Evolutionary conservation across 2,113 vertebrate genomes (phyloP).

Genomic region (Callospermophilus lateralis): DNA sequence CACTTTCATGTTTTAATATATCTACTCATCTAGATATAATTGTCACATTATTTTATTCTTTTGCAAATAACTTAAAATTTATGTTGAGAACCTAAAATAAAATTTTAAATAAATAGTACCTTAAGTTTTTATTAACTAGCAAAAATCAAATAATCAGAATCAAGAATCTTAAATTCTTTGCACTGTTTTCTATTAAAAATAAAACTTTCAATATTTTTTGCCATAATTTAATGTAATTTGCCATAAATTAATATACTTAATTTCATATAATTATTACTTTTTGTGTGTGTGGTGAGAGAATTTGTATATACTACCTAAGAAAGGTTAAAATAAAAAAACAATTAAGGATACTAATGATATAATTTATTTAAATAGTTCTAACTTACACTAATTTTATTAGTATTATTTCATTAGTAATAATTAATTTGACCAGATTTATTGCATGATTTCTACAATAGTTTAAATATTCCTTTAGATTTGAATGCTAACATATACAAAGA

Average conservation of each 20-base stretch:
- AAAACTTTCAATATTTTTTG: too few relatives aligned
- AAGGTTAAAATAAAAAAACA: too few relatives aligned
- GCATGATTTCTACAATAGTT: background rate
- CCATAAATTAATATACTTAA: too few relatives aligned
- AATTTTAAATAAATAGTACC: background rate
- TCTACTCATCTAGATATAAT: background rate
- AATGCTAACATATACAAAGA: background rate
- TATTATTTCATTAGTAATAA: background rate
- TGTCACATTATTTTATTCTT: background rate
- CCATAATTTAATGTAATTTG: too few relatives aligned
- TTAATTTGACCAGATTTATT: background rate
- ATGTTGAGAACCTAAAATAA: background rate
- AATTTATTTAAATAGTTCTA: background rate
- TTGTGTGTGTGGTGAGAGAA: too few relatives aligned
- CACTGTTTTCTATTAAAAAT: background rate
- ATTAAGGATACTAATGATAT: background rate
- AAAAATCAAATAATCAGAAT: background rate
- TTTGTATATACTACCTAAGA: too few relatives aligned
- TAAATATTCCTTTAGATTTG: background rate
- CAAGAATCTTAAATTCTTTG: background rate
- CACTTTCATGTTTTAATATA: background rate
- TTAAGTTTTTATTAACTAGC: constrained; percentile 26
- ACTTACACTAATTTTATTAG: background rate
- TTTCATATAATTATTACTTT: too few relatives aligned
- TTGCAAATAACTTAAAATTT: background rate